Evolutionary conservation across 2,113 vertebrate species (phyloP).

Genomic region (Vireo altiloquus): DNA sequence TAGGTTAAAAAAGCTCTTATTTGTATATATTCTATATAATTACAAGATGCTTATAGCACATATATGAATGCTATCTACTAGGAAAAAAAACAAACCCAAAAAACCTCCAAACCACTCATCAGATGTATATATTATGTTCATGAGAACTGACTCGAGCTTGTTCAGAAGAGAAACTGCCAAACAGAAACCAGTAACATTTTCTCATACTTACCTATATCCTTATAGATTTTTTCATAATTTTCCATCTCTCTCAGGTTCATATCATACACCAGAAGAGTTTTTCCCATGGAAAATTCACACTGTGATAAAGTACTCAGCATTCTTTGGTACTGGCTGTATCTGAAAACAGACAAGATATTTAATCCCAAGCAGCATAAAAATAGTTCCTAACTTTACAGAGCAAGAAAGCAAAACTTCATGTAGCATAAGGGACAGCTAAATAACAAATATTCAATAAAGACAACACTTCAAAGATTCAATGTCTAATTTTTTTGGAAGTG

Average conservation of each 20-base stretch:
- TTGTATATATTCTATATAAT: background rate
- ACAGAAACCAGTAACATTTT: background rate
- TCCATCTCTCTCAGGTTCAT: conserved; percentile 99
- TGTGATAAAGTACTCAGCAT: conserved; percentile 93
- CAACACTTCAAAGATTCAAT: background rate
- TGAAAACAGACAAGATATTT: conserved; percentile 51
- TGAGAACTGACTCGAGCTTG: background rate
- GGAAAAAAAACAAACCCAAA: background rate
- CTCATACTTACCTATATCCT: conserved; percentile 85
- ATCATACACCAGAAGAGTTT: conserved; percentile 94
- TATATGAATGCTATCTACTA: background rate
- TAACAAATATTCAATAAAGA: background rate
- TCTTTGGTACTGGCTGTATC: conserved; percentile 92
- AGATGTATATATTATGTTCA: background rate
- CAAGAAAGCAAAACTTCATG: background rate
- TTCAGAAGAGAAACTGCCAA: background rate
- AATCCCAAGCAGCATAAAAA: background rate
- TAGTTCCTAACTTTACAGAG: background rate
- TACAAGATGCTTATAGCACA: background rate
- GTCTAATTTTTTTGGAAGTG: background rate
- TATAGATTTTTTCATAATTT: conserved; percentile 95
- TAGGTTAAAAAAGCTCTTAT: background rate
- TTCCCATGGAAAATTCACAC: conserved; percentile 98
- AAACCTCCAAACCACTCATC: background rate
- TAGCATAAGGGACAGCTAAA: background rate